A percentile compares a stretch with the other conserved stretches of the same genome.
phyloP scores from a whole-genome alignment of 2,797 vertebrate species.

The Phoebastria nigripes region DNA sequence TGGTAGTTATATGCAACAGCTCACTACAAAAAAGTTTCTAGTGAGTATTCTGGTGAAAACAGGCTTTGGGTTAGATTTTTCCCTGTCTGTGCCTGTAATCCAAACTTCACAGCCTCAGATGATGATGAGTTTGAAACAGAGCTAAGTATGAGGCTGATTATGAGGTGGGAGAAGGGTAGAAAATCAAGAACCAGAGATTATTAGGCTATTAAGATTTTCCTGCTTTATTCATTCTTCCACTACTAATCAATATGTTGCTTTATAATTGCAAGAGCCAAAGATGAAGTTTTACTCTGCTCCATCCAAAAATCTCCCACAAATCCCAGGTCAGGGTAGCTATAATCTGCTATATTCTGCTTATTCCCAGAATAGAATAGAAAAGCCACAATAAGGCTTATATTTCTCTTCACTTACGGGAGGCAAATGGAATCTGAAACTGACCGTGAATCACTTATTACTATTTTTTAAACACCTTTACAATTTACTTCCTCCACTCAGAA shows the following conservation, averaged over 20 bases:
- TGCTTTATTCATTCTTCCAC: neutral
- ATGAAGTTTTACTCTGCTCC: neutral
- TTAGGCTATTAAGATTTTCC: neutral
- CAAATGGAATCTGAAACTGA: neutral
- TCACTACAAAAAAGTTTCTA: neutral
- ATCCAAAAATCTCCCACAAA: neutral
- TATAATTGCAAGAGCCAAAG: neutral
- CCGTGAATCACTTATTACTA: neutral
- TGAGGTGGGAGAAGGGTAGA: neutral
- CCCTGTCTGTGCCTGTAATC: neutral
- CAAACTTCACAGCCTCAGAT: neutral
- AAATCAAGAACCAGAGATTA: neutral
- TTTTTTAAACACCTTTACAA: neutral
- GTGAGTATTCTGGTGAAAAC: neutral
- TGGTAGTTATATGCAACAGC: neutral
- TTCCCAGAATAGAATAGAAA: neutral
- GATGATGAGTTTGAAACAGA: neutral
- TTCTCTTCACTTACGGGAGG: neutral
- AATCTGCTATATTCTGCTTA: neutral
- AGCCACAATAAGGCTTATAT: neutral
- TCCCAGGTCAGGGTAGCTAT: neutral
- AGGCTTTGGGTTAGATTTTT: neutral
- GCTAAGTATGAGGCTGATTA: neutral
- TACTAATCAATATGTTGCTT: neutral
- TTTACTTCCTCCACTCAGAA: neutral